Percentiles rank a stretch among this genome's conserved stretches.
Conservation (phyloP, 92 coral and sea anemone species). For the Blastomussa wellsi region DNA sequence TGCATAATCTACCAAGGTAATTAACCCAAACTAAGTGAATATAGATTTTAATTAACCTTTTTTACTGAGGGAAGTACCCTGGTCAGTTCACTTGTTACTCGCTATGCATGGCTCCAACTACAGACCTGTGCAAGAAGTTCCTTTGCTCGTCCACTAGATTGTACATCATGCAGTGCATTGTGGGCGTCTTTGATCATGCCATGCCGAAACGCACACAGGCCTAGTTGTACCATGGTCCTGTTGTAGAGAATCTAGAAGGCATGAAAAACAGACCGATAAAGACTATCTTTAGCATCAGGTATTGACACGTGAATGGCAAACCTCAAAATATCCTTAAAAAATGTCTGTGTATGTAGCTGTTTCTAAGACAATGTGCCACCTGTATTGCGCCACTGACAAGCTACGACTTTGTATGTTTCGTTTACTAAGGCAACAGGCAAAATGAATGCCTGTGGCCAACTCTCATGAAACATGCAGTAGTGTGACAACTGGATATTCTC, state of each 20-base stretch:
- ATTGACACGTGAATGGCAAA: too few relatives aligned
- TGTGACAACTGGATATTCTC: not conserved
- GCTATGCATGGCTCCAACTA: too few relatives aligned
- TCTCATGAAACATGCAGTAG: slow-evolving; percentile 34
- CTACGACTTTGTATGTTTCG: slow-evolving; percentile 38
- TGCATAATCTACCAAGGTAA: too few relatives aligned
- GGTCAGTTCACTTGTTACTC: too few relatives aligned
- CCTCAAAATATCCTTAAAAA: too few relatives aligned
- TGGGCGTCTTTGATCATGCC: slow-evolving; percentile 98
- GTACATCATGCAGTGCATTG: slow-evolving; percentile 92
- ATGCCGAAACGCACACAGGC: slow-evolving; percentile 96
- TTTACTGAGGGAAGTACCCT: too few relatives aligned
- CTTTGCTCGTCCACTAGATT: slow-evolving; percentile 9
- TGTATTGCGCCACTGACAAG: not conserved
- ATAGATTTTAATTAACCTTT: too few relatives aligned
- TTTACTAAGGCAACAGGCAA: slow-evolving; percentile 28
- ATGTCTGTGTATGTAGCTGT: not conserved
- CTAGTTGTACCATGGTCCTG: slow-evolving; percentile 97
- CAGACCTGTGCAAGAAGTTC: too few relatives aligned
- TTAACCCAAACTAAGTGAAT: too few relatives aligned
- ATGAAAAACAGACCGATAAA: not conserved
- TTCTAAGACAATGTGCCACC: not conserved
- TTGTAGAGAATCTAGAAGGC: slow-evolving; percentile 79
- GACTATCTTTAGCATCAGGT: too few relatives aligned
- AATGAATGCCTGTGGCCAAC: slow-evolving; percentile 15